These are phyloP conservation scores for Grammomys surdaster DNA, from an alignment of 2,113 vertebrate species.

Conservation along the genomic window DNA sequence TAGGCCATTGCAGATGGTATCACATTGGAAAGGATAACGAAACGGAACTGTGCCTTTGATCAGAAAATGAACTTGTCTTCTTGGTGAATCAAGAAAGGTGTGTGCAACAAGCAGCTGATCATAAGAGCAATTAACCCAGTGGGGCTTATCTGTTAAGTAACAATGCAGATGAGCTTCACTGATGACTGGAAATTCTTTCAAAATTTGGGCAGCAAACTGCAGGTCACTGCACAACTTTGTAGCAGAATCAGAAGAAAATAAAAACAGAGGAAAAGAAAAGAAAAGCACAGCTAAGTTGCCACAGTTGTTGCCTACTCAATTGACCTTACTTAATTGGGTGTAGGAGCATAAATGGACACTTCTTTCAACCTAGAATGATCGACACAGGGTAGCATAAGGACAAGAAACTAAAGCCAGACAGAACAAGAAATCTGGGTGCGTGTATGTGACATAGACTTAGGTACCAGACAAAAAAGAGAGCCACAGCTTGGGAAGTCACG, in stretches of 20 bases:
- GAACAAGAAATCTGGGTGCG: background rate
- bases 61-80: background rate
- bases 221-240: background rate
- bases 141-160: background rate
- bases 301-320: background rate
- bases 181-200: background rate
- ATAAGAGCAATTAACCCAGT: background rate
- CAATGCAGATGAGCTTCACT: background rate
- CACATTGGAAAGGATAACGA: background rate
- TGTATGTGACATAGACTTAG: background rate
- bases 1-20: background rate
- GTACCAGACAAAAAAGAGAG: background rate
- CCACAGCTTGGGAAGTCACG: background rate
- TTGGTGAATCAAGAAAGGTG: background rate
- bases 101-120: background rate
- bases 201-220: constrained; percentile 9
- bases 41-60: background rate
- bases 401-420: background rate
- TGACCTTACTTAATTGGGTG: background rate
- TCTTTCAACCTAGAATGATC: background rate
- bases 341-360: background rate
- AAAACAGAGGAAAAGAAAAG: background rate
- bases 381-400: background rate
- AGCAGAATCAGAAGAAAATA: background rate
- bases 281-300: background rate